Evolutionary conservation across 2,113 vertebrate genomes (phyloP), one percentile per base, ranked within the genome.

Genomic region (Sphaerodactylus townsendi): DNA sequence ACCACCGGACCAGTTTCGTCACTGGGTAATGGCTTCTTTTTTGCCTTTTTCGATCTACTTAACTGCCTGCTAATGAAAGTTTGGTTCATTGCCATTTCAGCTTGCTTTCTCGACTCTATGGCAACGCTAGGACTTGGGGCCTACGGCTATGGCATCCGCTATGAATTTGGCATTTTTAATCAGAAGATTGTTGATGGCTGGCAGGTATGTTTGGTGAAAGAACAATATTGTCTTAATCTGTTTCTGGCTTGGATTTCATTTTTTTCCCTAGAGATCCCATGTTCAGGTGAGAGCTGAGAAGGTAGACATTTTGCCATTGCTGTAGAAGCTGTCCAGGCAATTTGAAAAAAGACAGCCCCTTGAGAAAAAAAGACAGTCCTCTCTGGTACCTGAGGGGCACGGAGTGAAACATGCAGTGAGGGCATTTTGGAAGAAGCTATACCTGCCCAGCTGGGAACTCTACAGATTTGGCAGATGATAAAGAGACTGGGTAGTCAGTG

Each of bases 161-260:
- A 98, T 1, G 98, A 98, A 84, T 98, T 98, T n/a, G 98, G 98
- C 23, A 98, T 98, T 93, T 98, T 98, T 93, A 98, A 98, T 84
- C 98, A 98, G 94, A 98, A 95, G 94, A 97, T 98, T 78, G 83
- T 95, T 0, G 92, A 96, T 0, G 98, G 98, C 85, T 98, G 97
- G 97, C 98, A 98, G 97, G 98, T 98, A 81, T 72, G 23, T 81
- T n/a, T 35, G 15, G 25, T 21, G 53, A 71, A 75, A 59, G 53
- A 46, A 78, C 3, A 25, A 17, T 44, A 30, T 17, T 77, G 39
- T 77, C 41, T 77, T 30, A 21, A 13, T 30, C 23, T 13, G 23
- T n/a, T 68, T 30, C 14, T 23, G 10, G 23, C 50, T 37, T 5
- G 33, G 14, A 8, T 71, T 44, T 46, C 50, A 59, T 50, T 25